Conservation (phyloP, 2,113 vertebrate genomes). For the Festucalex cinctus region DNA sequence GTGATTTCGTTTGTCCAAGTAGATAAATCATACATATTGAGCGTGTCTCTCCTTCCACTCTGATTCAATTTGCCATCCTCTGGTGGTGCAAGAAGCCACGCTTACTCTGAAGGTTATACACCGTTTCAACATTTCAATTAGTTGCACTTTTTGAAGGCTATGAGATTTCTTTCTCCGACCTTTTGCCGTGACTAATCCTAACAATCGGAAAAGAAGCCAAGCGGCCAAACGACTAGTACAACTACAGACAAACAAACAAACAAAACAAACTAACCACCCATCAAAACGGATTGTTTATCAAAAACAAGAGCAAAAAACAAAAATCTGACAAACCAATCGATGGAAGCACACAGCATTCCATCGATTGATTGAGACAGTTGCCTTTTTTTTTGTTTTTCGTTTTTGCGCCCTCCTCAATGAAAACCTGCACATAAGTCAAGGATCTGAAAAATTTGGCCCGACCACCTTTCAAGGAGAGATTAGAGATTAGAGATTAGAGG, state of each 20-base stretch:
- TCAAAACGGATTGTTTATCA: too few relatives aligned
- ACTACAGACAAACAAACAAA: neutral
- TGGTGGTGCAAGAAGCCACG: conserved; percentile 49
- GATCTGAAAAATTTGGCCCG: neutral
- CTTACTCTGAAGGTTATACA: conserved; percentile 76
- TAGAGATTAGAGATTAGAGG: neutral
- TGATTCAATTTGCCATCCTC: conserved; percentile 78
- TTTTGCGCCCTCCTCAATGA: neutral
- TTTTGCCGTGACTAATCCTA: neutral
- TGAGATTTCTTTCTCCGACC: neutral
- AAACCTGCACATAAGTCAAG: neutral
- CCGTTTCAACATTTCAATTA: conserved; percentile 74
- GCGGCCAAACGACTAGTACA: neutral
- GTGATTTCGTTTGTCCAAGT: conserved; percentile 83
- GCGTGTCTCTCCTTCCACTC: conserved; percentile 64
- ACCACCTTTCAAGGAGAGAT: neutral
- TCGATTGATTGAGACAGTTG: neutral
- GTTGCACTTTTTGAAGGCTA: neutral
- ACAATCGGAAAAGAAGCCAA: neutral
- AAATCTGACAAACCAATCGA: neutral
- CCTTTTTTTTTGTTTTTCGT: neutral
- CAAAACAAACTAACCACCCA: too few relatives aligned
- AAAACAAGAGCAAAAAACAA: neutral
- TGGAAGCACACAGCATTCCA: neutral
- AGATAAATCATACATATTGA: conserved; percentile 83